Base-by-base conservation (phyloP, 2,797 vertebrate genomes). In the Pseudochaenichthys georgianus region DNA sequence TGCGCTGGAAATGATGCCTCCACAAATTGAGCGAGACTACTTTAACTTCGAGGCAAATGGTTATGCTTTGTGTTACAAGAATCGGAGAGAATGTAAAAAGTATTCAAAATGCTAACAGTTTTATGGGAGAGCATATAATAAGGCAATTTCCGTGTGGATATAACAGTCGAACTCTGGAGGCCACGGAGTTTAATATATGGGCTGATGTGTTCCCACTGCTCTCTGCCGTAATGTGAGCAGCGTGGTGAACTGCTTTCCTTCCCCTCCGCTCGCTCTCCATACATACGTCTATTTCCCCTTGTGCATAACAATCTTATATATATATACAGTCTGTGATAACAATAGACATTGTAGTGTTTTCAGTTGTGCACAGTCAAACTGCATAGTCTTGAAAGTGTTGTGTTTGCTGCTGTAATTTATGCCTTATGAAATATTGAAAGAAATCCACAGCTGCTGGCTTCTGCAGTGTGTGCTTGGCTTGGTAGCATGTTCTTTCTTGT, bases 11-110 rank as follows among this genome's bases (percentile, higher is more conserved):
- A 85, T 73, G 62, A 70, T 77, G 72, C 82, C 72, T 78, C 73
- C 12, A 72, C 82, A 92, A 92, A 89, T 88, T 88, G 82, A 90
- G 86, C 42, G 57, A 75, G 79, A 87, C 83, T 87, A 75, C 92
- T 90, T 89, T 88, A 83, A 90, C 87, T 87, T 62, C 73, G 78
- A 90, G 90, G 90, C 88, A 93, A 92, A 91, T 80, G 74, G 85
- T 80, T 86, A 46, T 81, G 84, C 81, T 88, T 83, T 84, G 86
- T 89, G 85, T 85, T 79, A 84, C 87, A 84, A 78, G 77, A 83
- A 88, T 83, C 52, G 3, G 9, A 85, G 86, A 60, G 83, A 90
- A 92, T 82, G 83, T 72, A 80, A 90, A 87, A 86, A 81, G 67
- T 87, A 81, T 80, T 90, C 77, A 82, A 85, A 90, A 88, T 78